Evolutionary conservation across 2,797 vertebrate species (phyloP), one percentile per base, ranked within the genome.

Genomic region (Rhinella marina): DNA sequence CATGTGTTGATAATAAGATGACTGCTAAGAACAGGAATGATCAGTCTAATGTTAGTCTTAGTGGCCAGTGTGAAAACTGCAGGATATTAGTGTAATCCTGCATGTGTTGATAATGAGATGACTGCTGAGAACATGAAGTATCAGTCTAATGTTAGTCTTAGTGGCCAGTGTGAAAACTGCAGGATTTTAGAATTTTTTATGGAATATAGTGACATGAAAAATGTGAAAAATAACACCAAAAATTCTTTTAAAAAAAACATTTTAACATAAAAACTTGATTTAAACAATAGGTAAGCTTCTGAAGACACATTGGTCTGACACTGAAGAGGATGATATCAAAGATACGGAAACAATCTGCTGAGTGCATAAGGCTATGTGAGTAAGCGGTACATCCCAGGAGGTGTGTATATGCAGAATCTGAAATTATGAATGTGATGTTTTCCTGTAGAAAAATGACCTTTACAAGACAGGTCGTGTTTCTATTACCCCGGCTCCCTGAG

Each of bases 391-490:
- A 11, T 25, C 29, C n/a, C 12, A 73, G 6, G 19, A 64, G 54
- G 5, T 57, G 23, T 66, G n/a, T 29, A 77, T 16, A 16, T 0
- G 29, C 11, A 57, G 21, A 78, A 12, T 56, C 62, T 6, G 12
- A 70, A 23, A n/a, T 66, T 25, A 80, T 80, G 54, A 73, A 52
- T 50, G 5, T 17, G 4, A 54, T 48, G n/a, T 48, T 80, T 72
- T 52, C 32, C 66, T 88, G 82, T 73, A 76, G 8, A 76, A 76
- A 62, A 50, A 11, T 85, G 83, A 85, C 83, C 83, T 84, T 77
- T 85, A 76, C 83, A 85, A 23, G 62, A 82, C 29, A 23, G 57
- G 83, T 27, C 76, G 81, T 73, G 50, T 70, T 82, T 82, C 61
- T 27, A 70, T 64, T 76, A 54, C 50, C 56, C 29, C 23, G 23